phyloP scores from a whole-genome alignment of 2,888 invertebrate genomes.

The Polyommatus iphigenia region DNA sequence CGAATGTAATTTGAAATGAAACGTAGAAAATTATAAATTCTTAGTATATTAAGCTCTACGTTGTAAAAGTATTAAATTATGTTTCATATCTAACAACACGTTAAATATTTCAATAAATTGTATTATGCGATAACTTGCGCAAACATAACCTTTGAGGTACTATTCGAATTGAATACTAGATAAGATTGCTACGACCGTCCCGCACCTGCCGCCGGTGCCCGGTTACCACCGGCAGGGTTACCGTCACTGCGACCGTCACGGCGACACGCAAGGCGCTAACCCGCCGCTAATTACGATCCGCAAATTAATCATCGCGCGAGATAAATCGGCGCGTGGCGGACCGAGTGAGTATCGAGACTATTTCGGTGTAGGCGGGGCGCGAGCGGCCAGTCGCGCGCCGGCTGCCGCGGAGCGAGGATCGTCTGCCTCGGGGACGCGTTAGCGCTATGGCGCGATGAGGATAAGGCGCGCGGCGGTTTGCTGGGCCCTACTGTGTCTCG shows the following conservation, averaged over 20 bases:
- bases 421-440: slow-evolving; percentile 47
- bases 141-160: not conserved
- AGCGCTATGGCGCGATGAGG: slow-evolving; percentile 76
- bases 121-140: too few species aligned
- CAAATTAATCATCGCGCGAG: slow-evolving; percentile 67
- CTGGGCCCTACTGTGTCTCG: slow-evolving; percentile 71
- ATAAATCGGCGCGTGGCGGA: slow-evolving; percentile 61
- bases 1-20: too few species aligned
- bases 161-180: not conserved
- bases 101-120: too few species aligned
- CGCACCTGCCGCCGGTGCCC: not conserved
- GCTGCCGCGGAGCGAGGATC: slow-evolving; percentile 63
- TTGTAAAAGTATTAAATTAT: not conserved
- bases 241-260: not conserved
- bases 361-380: slow-evolving; percentile 67
- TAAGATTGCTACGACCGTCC: not conserved
- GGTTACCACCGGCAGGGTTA: too few species aligned
- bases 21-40: not conserved
- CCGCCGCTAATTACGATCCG: slow-evolving; percentile 61
- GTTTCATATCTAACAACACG: too few species aligned
- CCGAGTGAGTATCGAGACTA: slow-evolving; percentile 55
- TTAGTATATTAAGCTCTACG: not conserved
- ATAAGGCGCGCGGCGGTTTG: slow-evolving; percentile 74
- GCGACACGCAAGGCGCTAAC: slow-evolving; percentile 39
- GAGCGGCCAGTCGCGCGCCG: slow-evolving; percentile 72